These are phyloP conservation scores for Pardalotus punctatus DNA, from an alignment of 2,113 vertebrate genomes.

Conservation along the genomic window DNA sequence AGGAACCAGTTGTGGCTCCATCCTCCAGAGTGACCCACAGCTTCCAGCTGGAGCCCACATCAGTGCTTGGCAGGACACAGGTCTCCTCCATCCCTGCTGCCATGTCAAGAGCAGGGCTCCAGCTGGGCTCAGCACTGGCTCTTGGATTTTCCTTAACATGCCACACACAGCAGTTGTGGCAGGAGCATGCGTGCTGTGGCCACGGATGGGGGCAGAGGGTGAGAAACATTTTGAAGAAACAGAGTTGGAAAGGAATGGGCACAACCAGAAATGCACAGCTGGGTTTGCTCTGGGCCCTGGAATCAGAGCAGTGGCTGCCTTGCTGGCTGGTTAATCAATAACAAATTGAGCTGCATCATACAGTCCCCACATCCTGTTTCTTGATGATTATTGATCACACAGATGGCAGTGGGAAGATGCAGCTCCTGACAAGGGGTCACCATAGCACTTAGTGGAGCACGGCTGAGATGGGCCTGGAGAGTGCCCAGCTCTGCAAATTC, in stretches of 20 bases:
- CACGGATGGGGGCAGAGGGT: neutral
- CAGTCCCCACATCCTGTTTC: neutral
- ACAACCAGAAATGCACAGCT: neutral
- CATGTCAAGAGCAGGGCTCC: neutral
- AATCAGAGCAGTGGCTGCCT: neutral
- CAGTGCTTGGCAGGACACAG: neutral
- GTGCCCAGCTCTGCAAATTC: neutral
- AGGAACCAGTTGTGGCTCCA: neutral
- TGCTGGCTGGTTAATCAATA: neutral
- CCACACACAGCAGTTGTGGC: neutral
- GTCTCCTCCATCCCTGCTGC: neutral
- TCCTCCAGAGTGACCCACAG: neutral
- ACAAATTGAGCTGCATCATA: neutral
- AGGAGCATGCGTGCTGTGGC: neutral
- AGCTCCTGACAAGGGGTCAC: neutral
- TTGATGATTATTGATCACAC: neutral
- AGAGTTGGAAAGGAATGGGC: neutral
- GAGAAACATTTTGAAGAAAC: neutral
- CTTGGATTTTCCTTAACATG: neutral
- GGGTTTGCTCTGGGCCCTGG: neutral
- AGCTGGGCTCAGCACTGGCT: neutral
- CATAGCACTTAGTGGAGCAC: neutral
- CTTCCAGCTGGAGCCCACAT: neutral
- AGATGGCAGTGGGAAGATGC: neutral
- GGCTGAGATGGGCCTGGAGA: neutral